Evolutionary conservation across 2,797 vertebrate genomes (phyloP).

Genomic region (Ceryle rudis): DNA sequence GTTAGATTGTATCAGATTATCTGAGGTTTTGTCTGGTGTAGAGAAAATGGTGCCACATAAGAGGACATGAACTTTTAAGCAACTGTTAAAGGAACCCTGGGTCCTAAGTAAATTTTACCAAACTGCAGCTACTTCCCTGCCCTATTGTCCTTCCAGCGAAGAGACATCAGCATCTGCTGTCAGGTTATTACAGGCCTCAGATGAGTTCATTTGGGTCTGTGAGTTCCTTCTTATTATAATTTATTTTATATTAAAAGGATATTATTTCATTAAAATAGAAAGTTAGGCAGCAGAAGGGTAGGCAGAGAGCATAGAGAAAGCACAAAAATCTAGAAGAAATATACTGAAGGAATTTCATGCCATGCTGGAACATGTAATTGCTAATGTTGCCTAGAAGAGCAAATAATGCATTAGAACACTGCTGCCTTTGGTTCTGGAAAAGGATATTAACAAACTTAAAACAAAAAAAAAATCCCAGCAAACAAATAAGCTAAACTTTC

Average conservation of each 20-base stretch:
- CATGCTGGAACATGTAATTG: background rate
- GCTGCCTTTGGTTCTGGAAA: background rate
- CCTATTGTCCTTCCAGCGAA: background rate
- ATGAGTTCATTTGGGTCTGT: background rate
- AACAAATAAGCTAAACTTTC: background rate
- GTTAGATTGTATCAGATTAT: background rate
- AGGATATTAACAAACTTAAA: background rate
- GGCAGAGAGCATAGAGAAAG: background rate
- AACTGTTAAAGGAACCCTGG: background rate
- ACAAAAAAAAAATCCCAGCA: background rate
- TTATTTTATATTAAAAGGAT: background rate
- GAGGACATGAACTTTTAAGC: background rate
- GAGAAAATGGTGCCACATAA: background rate
- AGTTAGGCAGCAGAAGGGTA: background rate
- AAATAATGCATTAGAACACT: background rate
- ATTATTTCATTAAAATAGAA: background rate
- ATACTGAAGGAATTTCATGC: background rate
- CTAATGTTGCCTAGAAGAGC: background rate
- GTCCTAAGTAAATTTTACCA: background rate
- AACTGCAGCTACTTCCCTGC: background rate
- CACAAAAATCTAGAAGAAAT: background rate
- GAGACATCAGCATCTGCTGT: background rate
- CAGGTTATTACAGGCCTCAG: background rate
- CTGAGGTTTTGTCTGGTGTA: background rate
- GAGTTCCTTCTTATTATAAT: background rate